phyloP scores from a whole-genome alignment of 2,888 invertebrate genomes.

The Harpalus rufipes region DNA sequence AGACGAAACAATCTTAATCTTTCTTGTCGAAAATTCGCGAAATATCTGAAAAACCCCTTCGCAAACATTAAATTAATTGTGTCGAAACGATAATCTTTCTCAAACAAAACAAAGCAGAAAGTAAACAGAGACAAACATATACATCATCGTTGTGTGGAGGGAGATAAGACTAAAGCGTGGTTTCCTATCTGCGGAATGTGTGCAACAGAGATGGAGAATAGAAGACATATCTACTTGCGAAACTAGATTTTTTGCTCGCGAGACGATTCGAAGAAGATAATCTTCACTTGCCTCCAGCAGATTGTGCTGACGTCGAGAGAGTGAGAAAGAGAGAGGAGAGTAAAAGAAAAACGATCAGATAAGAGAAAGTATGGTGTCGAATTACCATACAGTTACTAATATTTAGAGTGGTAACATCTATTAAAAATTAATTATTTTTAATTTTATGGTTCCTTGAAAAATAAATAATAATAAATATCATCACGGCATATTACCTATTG shows the following conservation, averaged over 20 bases:
- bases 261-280: constrained; percentile 34
- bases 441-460: too few relatives aligned
- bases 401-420: neutral
- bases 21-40: constrained; percentile 5
- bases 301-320: constrained; percentile 9
- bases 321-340: neutral
- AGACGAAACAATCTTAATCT: neutral
- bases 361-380: neutral
- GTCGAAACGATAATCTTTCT: constrained; percentile 47
- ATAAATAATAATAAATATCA: too few relatives aligned
- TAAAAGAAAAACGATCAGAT: neutral
- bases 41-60: neutral
- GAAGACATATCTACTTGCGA: constrained; percentile 38
- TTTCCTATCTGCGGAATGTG: neutral
- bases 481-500: too few relatives aligned
- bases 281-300: constrained; percentile 32
- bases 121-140: constrained; percentile 22
- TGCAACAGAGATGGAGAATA: neutral
- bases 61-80: constrained; percentile 30
- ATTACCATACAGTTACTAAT: neutral
- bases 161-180: neutral
- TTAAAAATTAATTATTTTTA: neutral
- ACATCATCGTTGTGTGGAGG: neutral
- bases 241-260: constrained; percentile 48
- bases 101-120: constrained; percentile 44